phyloP scores from a whole-genome alignment of 2,888 invertebrate genomes.

The Lypha dubia region DNA sequence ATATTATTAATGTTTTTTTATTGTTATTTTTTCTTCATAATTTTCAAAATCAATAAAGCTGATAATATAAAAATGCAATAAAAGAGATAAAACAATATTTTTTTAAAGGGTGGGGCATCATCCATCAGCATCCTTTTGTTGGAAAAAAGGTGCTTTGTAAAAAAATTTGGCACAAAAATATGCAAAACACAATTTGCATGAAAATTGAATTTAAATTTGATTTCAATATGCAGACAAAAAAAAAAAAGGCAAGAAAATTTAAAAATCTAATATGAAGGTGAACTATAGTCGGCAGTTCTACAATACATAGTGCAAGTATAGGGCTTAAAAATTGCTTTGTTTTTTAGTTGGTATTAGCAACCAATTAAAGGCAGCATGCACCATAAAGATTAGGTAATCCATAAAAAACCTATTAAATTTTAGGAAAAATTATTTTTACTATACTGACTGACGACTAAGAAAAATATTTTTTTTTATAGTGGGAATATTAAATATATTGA shows the following conservation, averaged over 20 bases:
- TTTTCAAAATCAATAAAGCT: conserved; percentile 42
- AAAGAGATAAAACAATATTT: background rate
- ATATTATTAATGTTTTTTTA: conserved; percentile 12
- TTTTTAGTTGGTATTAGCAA: too few relatives aligned
- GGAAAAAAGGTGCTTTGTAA: background rate
- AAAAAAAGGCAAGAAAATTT: background rate
- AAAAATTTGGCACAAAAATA: conserved; percentile 22
- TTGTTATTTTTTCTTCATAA: background rate
- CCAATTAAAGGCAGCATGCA: too few relatives aligned
- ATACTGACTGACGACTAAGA: too few relatives aligned
- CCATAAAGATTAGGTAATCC: too few relatives aligned
- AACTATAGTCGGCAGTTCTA: background rate
- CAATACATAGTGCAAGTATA: too few relatives aligned
- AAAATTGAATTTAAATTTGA: conserved; percentile 15
- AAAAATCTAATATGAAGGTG: background rate
- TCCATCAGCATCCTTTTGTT: conserved; percentile 28
- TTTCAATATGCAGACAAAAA: too few relatives aligned
- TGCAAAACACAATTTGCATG: background rate
- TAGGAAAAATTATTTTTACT: too few relatives aligned
- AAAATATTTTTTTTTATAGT: too few relatives aligned
- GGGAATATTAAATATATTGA: too few relatives aligned
- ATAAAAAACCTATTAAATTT: too few relatives aligned
- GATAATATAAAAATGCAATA: conserved; percentile 47
- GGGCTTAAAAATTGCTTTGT: too few relatives aligned
- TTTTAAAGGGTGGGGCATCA: conserved; percentile 49